phyloP scores from a whole-genome alignment of 2,113 vertebrate species.

The Cacatua alba region DNA sequence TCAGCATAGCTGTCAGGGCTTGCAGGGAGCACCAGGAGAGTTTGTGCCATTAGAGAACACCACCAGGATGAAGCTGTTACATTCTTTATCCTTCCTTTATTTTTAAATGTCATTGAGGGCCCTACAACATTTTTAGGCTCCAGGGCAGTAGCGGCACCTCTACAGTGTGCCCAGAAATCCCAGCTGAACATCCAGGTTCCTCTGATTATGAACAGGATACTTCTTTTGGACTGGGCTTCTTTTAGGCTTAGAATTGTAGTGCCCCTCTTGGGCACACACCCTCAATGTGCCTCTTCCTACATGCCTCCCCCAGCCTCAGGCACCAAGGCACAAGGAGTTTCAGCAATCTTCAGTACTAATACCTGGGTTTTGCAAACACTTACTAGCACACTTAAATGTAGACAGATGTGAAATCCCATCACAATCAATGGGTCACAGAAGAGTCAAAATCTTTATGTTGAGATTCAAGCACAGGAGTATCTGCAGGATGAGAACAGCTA shows the following conservation, averaged over 20 bases:
- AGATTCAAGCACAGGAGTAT: background rate
- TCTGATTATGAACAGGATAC: background rate
- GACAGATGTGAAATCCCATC: background rate
- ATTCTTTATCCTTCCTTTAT: background rate
- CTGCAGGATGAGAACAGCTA: background rate
- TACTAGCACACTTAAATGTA: background rate
- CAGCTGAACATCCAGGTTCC: background rate
- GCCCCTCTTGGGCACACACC: background rate
- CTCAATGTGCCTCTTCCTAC: background rate
- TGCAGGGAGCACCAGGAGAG: background rate
- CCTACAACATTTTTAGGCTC: background rate
- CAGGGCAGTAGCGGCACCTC: background rate
- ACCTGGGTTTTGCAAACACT: background rate
- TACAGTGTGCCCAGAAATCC: background rate
- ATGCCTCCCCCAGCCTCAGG: background rate
- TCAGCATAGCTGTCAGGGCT: background rate
- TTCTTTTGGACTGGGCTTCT: background rate
- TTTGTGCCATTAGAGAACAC: background rate
- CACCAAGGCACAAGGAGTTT: background rate
- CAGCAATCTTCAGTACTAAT: background rate
- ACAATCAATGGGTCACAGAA: background rate
- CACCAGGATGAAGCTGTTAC: rapidly evolving
- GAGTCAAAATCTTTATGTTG: background rate
- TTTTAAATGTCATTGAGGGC: background rate
- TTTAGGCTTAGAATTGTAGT: background rate